Evolutionary conservation across 2,888 invertebrate species (phyloP).

Genomic region (Andrena hattorfiana): DNA sequence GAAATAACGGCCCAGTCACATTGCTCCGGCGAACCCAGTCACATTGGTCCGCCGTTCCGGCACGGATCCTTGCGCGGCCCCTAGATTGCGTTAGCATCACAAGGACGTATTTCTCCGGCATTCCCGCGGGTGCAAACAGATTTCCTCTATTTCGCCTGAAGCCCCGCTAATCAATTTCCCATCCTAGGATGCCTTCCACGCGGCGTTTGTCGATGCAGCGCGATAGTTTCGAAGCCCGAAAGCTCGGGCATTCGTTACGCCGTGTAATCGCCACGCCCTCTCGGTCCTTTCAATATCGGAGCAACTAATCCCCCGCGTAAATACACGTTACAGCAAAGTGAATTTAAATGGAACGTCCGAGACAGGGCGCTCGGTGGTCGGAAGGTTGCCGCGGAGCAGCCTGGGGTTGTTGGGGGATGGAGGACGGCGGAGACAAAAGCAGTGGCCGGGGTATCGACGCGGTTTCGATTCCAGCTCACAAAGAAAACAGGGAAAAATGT

Average conservation of each 20-base stretch:
- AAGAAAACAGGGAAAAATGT: constrained; percentile 56
- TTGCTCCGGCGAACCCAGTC: too few relatives aligned
- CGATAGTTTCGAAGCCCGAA: not conserved
- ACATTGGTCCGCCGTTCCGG: too few relatives aligned
- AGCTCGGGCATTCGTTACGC: not conserved
- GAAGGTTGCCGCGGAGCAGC: not conserved
- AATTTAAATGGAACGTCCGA: constrained; percentile 41
- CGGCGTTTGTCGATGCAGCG: not conserved
- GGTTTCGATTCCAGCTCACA: constrained; percentile 42
- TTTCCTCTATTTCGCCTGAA: not conserved
- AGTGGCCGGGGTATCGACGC: constrained; percentile 25
- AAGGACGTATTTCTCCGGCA: not conserved
- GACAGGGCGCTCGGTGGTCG: not conserved
- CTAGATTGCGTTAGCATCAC: too few relatives aligned
- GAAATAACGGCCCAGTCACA: too few relatives aligned
- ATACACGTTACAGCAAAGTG: constrained; percentile 36
- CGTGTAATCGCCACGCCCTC: not conserved
- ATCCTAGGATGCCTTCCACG: not conserved
- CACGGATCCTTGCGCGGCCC: too few relatives aligned
- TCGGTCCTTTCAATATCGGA: not conserved
- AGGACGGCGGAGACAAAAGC: constrained; percentile 31
- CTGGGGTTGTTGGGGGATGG: not conserved
- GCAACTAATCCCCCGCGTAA: constrained; percentile 32
- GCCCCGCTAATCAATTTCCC: constrained; percentile 1
- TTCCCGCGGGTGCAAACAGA: not conserved